Evolutionary conservation across 2,113 vertebrate species (phyloP).

Genomic region (Ciconia maguari): DNA sequence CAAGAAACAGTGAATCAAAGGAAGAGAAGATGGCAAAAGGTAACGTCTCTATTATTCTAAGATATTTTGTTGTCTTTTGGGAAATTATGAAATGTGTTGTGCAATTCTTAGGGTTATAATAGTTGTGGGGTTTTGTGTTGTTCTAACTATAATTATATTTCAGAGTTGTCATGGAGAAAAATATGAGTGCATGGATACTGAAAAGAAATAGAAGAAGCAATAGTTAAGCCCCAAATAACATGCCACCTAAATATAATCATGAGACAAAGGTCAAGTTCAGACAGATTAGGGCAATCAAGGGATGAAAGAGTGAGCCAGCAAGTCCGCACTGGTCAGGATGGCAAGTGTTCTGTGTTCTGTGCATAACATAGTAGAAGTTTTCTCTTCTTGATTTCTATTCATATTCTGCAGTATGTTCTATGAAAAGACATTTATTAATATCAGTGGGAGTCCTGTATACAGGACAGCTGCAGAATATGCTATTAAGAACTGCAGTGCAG

Average conservation of each 20-base stretch:
- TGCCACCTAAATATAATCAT: background rate
- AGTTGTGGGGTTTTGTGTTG: fast-evolving
- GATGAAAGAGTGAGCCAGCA: background rate
- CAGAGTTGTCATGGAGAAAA: background rate
- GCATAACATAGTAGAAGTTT: background rate
- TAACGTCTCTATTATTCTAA: background rate
- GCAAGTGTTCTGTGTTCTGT: background rate
- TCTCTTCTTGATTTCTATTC: conserved; percentile 12
- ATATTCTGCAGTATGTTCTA: background rate
- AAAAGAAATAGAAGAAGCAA: background rate
- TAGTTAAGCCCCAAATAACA: background rate
- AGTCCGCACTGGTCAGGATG: background rate
- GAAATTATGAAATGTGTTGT: background rate
- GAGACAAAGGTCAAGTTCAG: background rate
- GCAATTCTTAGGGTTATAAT: background rate
- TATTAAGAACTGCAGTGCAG: background rate
- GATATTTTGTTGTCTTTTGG: background rate
- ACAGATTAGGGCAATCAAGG: background rate
- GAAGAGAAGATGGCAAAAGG: background rate
- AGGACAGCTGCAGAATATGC: background rate
- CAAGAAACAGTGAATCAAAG: background rate
- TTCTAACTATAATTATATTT: background rate
- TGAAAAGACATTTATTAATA: conserved; percentile 4
- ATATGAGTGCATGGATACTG: background rate
- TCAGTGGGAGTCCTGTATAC: background rate